These are phyloP conservation scores for Paramormyrops kingsleyae DNA, from an alignment of 2,113 vertebrate genomes.

Conservation along the genomic window DNA sequence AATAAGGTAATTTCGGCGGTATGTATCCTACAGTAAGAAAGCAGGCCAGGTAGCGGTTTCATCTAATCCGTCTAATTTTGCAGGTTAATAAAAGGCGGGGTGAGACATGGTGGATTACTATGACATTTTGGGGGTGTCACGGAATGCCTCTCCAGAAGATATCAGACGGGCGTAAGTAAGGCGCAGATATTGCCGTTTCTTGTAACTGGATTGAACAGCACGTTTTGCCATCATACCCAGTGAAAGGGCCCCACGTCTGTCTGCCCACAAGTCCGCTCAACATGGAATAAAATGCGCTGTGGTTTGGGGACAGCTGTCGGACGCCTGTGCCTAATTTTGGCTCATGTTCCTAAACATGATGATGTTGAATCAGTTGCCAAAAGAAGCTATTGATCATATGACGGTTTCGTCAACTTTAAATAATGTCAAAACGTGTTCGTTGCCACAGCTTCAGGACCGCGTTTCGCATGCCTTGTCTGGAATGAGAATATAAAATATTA, in stretches of 20 bases:
- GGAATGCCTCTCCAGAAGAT: conserved; percentile 70
- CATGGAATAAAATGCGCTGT: neutral
- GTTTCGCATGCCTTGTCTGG: neutral
- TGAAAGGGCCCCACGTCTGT: neutral
- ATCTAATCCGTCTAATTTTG: neutral
- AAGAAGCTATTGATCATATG: neutral
- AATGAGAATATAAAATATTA: neutral
- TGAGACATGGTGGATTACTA: conserved; percentile 82
- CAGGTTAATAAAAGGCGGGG: conserved; percentile 26
- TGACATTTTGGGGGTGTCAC: conserved; percentile 71
- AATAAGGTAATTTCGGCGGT: neutral
- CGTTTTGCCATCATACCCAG: neutral
- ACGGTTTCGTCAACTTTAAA: neutral
- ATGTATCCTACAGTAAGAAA: neutral
- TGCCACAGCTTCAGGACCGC: neutral
- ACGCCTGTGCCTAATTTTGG: neutral
- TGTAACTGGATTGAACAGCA: neutral
- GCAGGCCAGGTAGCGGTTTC: neutral
- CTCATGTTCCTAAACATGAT: neutral
- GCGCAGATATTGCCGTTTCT: neutral
- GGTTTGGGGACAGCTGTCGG: neutral
- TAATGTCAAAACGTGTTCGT: neutral
- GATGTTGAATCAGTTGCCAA: neutral
- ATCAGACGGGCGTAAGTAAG: conserved; percentile 85
- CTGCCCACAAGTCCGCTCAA: neutral